Evolutionary conservation across 2,113 vertebrate genomes (phyloP), one percentile per base, ranked within the genome.

Genomic region (Perca fluviatilis): DNA sequence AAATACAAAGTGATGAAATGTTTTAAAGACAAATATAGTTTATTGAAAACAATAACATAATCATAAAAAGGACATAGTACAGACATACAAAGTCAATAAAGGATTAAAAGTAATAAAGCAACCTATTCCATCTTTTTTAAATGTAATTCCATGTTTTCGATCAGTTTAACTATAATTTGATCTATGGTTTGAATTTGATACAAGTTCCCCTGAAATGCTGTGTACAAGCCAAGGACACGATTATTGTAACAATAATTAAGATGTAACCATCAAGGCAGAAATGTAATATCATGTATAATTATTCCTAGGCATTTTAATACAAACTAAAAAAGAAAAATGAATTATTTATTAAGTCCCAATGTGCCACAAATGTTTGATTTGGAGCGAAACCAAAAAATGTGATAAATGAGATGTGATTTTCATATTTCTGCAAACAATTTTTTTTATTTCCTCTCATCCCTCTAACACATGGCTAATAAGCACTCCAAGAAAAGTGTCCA

Each of bases 241-340:
- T 71, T 63, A 3, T 21, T 49, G 2, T 46, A 18, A 49, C 4
- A 51, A 6, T 36, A 30, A 63, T 56, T 76, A 23, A 30, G 50
- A 21, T 46, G 23, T 30, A 12, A 70, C 66, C 76, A 43, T 43
- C 43, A 56, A n/a, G 30, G 76, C 57, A 61, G 30, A 25, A 54
- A 56, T 49, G 4, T 18, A 18, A 27, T 27, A 19, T 14, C 40
- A 8, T 19, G 18, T 13, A 18, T 47, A 33, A 54, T 63, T 21
- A 53, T 68, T 76, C 5, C 10, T 46, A 23, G 9, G 15, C 3
- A 43, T 19, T 49, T 68, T 9, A 13, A 50, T 50, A 50, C 14
- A 69, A 14, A 53, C 40, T 27, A 7, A 51, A 43, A 11, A 33
- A 2, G 33, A 14, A 12, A 47, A 47, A 19, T 6, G 33, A 9